phyloP scores from a whole-genome alignment of 2,797 vertebrate genomes.

The Lepidocolaptes lacrymiger region DNA sequence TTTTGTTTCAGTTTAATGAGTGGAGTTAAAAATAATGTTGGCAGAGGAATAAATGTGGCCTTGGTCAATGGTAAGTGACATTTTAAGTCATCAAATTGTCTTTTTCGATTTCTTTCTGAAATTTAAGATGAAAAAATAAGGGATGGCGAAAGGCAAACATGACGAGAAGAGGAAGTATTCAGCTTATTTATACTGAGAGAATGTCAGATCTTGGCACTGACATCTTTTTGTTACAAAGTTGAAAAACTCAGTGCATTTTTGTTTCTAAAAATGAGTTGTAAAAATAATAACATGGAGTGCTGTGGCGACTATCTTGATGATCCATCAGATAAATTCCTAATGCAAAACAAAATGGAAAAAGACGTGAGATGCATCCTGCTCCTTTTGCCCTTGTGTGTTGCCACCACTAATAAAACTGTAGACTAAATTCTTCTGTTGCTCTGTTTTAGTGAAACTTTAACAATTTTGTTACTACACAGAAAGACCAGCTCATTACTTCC shows the following conservation, averaged over 20 bases:
- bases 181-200: neutral
- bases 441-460: neutral
- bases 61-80: slow-evolving; percentile 87
- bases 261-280: neutral
- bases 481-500: neutral
- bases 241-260: neutral
- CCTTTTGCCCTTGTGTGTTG: neutral
- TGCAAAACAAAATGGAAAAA: neutral
- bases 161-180: neutral
- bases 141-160: neutral
- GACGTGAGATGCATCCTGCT: neutral
- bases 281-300: neutral
- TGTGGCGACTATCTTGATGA: neutral
- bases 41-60: slow-evolving; percentile 93
- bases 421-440: neutral
- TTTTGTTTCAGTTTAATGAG: slow-evolving; percentile 89
- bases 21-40: slow-evolving; percentile 95
- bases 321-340: neutral
- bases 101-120: neutral
- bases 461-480: neutral
- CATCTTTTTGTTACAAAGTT: neutral
- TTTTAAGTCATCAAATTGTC: neutral
- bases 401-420: neutral
- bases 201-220: neutral
- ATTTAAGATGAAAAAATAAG: neutral